Percentiles rank a stretch among this genome's conserved stretches.
phyloP scores from a whole-genome alignment of 2,888 invertebrate species.

The Athalia circularis region DNA sequence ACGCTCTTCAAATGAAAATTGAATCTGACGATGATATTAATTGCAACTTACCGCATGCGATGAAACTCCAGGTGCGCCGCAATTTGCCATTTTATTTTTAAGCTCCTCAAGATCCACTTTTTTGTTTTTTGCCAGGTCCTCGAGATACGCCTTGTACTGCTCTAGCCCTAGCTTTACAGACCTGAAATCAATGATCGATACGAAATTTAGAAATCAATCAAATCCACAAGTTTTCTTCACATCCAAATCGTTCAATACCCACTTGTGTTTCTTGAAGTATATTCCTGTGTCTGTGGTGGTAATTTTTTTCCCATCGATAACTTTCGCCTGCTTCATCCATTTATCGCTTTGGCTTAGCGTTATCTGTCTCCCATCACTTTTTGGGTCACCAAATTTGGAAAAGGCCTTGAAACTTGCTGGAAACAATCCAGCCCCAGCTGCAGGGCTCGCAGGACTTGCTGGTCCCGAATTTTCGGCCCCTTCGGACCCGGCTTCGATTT shows the following conservation, averaged over 20 bases:
- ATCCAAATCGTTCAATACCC: conserved; percentile 59
- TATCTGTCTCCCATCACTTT: conserved; percentile 89
- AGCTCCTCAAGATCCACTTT: conserved; percentile 87
- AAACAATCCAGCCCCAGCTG: conserved; percentile 58
- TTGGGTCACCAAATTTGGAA: conserved; percentile 90
- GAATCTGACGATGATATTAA: not conserved
- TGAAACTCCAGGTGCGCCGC: conserved; percentile 85
- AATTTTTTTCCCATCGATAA: conserved; percentile 88
- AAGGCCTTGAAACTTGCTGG: conserved; percentile 81
- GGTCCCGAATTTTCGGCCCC: conserved; percentile 59
- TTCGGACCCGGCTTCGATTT: conserved; percentile 59
- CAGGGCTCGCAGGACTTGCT: conserved; percentile 58
- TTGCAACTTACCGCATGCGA: conserved; percentile 55
- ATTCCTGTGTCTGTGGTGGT: conserved; percentile 94
- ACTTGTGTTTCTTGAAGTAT: conserved; percentile 92
- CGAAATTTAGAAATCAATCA: too few relatives aligned
- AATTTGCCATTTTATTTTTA: conserved; percentile 86
- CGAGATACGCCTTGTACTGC: conserved; percentile 90
- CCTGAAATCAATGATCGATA: conserved; percentile 61
- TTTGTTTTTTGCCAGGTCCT: conserved; percentile 89
- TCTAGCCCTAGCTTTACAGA: conserved; percentile 82
- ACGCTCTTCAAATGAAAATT: not conserved
- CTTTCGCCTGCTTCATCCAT: conserved; percentile 95
- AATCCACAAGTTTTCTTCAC: not conserved
- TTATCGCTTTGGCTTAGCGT: conserved; percentile 94